phyloP scores from a whole-genome alignment of 2,113 vertebrate species.

The Rhabdomys dilectus region DNA sequence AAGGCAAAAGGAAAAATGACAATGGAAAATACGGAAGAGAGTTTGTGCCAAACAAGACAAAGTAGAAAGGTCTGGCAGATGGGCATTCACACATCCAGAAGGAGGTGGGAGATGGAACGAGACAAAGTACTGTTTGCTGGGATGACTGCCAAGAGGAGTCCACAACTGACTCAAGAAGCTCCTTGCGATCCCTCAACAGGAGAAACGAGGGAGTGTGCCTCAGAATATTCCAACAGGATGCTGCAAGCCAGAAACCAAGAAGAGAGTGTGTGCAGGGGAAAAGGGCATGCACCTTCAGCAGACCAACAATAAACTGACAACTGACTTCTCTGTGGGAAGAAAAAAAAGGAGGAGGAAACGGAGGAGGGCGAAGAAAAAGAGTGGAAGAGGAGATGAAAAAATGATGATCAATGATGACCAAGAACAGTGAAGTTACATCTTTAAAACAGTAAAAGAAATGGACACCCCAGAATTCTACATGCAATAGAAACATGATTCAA shows the following conservation, averaged over 20 bases:
- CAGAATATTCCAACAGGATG: neutral
- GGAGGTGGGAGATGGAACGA: neutral
- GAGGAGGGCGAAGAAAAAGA: neutral
- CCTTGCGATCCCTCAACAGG: neutral
- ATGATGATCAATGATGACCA: neutral
- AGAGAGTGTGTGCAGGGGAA: neutral
- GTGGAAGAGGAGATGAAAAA: neutral
- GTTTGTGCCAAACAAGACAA: neutral
- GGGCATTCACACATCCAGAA: neutral
- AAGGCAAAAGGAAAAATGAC: slow-evolving; percentile 19
- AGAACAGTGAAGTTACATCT: neutral
- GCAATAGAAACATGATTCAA: neutral
- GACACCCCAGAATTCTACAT: neutral
- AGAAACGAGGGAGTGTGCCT: neutral
- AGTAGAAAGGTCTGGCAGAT: neutral
- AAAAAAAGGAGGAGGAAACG: neutral
- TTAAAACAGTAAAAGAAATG: neutral
- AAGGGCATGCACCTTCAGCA: neutral
- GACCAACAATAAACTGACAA: neutral
- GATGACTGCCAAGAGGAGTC: slow-evolving; percentile 25
- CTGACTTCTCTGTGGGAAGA: slow-evolving; percentile 37
- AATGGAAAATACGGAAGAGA: slow-evolving; percentile 19
- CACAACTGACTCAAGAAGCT: slow-evolving; percentile 30
- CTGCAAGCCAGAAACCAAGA: slow-evolving; percentile 29
- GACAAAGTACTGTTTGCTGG: neutral